Evolutionary conservation across 2,113 vertebrate species (phyloP).

Genomic region (Misgurnus anguillicaudatus): DNA sequence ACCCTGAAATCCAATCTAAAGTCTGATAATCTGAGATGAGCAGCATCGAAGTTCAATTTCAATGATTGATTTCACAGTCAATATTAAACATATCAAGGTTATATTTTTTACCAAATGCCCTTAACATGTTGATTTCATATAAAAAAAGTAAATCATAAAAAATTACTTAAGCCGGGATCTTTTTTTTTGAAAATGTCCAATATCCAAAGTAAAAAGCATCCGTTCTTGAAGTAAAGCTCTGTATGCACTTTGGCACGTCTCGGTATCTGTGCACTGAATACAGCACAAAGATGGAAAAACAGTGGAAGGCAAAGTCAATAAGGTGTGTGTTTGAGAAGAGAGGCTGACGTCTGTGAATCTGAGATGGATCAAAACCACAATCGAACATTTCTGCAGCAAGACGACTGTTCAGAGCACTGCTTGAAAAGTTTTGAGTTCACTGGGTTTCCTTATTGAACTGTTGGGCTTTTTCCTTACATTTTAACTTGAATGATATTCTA

Average conservation of each 20-base stretch:
- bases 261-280: not conserved
- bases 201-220: not conserved
- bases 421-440: not conserved
- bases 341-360: not conserved
- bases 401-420: not conserved
- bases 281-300: slow-evolving; percentile 1
- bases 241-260: not conserved
- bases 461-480: not conserved
- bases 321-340: not conserved
- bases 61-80: too few species aligned
- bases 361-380: not conserved
- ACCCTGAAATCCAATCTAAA: too few species aligned
- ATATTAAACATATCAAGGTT: too few species aligned
- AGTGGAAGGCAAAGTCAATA: not conserved
- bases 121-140: too few species aligned
- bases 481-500: not conserved
- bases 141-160: too few species aligned
- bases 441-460: not conserved
- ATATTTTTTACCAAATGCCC: too few species aligned
- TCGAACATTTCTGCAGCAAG: not conserved
- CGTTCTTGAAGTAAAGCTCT: not conserved
- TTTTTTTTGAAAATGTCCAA: not conserved
- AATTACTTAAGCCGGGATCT: too few species aligned
- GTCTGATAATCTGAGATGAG: too few species aligned
- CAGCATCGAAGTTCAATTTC: too few species aligned